These are phyloP conservation scores for Chouioia cunea DNA, from an alignment of 2,888 invertebrate genomes.

Conservation along the genomic window DNA sequence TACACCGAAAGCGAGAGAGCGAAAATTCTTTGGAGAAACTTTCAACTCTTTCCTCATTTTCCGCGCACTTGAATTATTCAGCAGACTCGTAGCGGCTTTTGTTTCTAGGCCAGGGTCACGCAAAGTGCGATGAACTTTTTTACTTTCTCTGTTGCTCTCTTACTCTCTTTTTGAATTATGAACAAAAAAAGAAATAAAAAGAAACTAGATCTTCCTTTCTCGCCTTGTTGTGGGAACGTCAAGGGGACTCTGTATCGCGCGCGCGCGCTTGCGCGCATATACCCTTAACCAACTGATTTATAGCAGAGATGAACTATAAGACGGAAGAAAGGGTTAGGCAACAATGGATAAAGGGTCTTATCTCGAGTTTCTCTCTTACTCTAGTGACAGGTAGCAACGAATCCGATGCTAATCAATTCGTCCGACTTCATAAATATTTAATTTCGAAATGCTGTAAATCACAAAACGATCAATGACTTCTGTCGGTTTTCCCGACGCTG, in stretches of 20 bases:
- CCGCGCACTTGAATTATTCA: slow-evolving; percentile 67
- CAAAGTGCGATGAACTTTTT: slow-evolving; percentile 60
- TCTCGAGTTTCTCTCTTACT: slow-evolving; percentile 53
- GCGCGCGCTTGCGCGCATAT: slow-evolving; percentile 11
- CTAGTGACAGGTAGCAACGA: slow-evolving; percentile 25
- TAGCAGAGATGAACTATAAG: background rate
- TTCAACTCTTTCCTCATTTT: slow-evolving; percentile 68
- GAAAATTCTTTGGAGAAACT: slow-evolving; percentile 63
- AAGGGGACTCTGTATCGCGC: slow-evolving; percentile 45
- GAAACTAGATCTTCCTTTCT: slow-evolving; percentile 20
- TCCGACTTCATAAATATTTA: slow-evolving; percentile 44
- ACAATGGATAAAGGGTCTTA: slow-evolving; percentile 44
- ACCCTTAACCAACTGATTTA: slow-evolving; percentile 27
- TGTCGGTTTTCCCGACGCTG: too few species aligned
- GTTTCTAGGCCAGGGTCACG: slow-evolving; percentile 68
- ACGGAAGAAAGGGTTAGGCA: too few species aligned
- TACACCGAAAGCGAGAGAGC: slow-evolving; percentile 5
- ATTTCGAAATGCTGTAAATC: slow-evolving; percentile 2
- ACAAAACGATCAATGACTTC: too few species aligned
- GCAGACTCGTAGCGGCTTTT: slow-evolving; percentile 65
- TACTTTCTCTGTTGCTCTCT: slow-evolving; percentile 33
- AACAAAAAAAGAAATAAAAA: slow-evolving; percentile 24
- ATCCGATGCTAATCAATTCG: slow-evolving; percentile 8
- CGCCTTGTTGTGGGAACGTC: slow-evolving; percentile 40
- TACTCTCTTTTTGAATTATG: background rate